Conservation (phyloP, 2,113 vertebrate species). For the Orientallactaga bullata region DNA sequence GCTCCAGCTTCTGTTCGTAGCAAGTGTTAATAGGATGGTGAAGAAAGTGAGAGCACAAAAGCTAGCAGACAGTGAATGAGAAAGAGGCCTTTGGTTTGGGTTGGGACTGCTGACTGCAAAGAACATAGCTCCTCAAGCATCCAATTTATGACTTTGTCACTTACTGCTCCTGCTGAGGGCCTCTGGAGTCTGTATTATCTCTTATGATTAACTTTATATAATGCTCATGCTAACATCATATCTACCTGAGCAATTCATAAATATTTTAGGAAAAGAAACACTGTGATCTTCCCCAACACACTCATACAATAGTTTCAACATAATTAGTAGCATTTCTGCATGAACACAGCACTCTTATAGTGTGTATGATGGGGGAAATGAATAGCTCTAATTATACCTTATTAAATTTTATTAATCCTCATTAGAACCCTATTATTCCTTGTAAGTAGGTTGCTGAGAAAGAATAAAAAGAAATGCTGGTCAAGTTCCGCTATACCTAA, state of each 20-base stretch:
- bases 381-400: slow-evolving; percentile 79
- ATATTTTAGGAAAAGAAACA: slow-evolving; percentile 26
- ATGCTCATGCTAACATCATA: slow-evolving; percentile 1
- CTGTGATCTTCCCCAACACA: slow-evolving; percentile 32
- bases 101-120: neutral
- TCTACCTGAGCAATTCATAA: slow-evolving; percentile 17
- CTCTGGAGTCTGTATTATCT: neutral
- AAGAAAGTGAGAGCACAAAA: slow-evolving; percentile 30
- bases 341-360: slow-evolving; percentile 57
- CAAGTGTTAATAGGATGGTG: neutral
- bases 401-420: slow-evolving; percentile 80
- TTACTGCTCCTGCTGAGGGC: neutral
- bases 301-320: slow-evolving; percentile 56
- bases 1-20: neutral
- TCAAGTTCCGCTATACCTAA: slow-evolving; percentile 47
- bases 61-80: slow-evolving; percentile 18
- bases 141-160: slow-evolving; percentile 27
- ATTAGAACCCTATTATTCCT: slow-evolving; percentile 79
- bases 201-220: slow-evolving; percentile 45
- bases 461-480: slow-evolving; percentile 25
- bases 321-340: slow-evolving; percentile 72
- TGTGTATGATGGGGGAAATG: slow-evolving; percentile 66
- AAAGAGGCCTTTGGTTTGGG: slow-evolving; percentile 40
- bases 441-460: slow-evolving; percentile 67
- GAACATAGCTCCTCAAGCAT: neutral